Evolutionary conservation across 1,140 invertebrate genomes (phyloP).

Genomic region (Rhopalosiphum maidis): DNA sequence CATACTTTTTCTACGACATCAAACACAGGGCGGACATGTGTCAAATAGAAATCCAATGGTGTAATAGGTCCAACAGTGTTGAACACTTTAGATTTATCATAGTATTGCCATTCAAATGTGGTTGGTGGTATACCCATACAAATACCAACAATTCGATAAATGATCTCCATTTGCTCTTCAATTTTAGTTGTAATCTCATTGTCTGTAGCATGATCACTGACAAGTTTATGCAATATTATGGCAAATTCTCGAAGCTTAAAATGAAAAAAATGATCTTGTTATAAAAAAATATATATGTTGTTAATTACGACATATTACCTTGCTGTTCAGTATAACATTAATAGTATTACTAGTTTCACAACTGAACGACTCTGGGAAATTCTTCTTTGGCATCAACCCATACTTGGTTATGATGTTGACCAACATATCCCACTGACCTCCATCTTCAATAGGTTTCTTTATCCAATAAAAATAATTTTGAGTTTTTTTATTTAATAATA

Average conservation of each 20-base stretch:
- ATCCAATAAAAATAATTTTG: slow-evolving; percentile 62
- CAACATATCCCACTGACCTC: slow-evolving; percentile 93
- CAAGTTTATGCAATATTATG: slow-evolving; percentile 71
- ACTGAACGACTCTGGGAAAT: slow-evolving; percentile 83
- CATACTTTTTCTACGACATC: slow-evolving; percentile 83
- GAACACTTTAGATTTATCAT: slow-evolving; percentile 84
- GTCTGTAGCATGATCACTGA: slow-evolving; percentile 68
- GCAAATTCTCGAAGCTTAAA: slow-evolving; percentile 81
- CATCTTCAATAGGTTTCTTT: slow-evolving; percentile 80
- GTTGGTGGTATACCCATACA: slow-evolving; percentile 83
- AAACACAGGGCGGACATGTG: slow-evolving; percentile 78
- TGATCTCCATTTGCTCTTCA: slow-evolving; percentile 73
- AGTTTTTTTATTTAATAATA: not conserved
- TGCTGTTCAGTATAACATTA: slow-evolving; percentile 80
- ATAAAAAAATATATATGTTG: not conserved
- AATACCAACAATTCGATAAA: slow-evolving; percentile 84
- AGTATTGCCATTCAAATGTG: slow-evolving; percentile 85
- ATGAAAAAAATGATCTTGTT: slow-evolving; percentile 25
- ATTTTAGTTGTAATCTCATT: slow-evolving; percentile 69
- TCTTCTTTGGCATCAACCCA: slow-evolving; percentile 86
- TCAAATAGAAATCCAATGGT: slow-evolving; percentile 81
- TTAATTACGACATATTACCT: slow-evolving; percentile 66
- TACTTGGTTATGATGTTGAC: slow-evolving; percentile 85
- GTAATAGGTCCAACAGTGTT: slow-evolving; percentile 77
- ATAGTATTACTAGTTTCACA: slow-evolving; percentile 76